Evolutionary conservation across 1,140 invertebrate genomes (phyloP).

Genomic region (Holotrichia oblita): DNA sequence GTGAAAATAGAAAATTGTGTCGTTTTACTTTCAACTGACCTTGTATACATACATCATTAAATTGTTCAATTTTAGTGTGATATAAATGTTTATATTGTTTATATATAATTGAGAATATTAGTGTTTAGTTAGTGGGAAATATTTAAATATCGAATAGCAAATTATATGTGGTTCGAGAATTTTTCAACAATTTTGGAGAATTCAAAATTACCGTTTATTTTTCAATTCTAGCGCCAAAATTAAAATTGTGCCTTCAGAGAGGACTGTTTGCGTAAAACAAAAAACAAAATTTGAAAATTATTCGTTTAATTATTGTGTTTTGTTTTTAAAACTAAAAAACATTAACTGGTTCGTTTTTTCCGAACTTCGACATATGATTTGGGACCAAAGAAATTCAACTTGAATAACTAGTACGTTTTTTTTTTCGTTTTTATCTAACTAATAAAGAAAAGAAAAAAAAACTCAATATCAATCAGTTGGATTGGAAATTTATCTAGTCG

Average conservation of each 20-base stretch:
- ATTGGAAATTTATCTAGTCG: constrained; percentile 7
- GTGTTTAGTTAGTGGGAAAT: neutral
- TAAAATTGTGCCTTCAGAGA: constrained; percentile 52
- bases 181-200: constrained; percentile 21
- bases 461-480: constrained; percentile 20
- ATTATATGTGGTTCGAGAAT: neutral
- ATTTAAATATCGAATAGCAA: neutral
- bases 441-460: neutral
- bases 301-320: constrained; percentile 5
- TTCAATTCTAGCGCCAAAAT: constrained; percentile 23
- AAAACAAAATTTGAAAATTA: constrained; percentile 20
- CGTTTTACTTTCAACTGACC: neutral
- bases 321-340: neutral
- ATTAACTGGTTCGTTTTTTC: constrained; percentile 5
- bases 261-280: constrained; percentile 44
- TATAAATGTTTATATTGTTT: constrained; percentile 35
- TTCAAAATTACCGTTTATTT: neutral
- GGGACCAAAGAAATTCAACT: constrained; percentile 46
- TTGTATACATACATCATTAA: constrained; percentile 5
- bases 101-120: constrained; percentile 3
- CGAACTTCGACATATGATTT: constrained; percentile 45
- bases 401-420: neutral
- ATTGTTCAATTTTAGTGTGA: constrained; percentile 38
- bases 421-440: neutral
- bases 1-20: neutral